A percentile compares a stretch with the other conserved stretches of the same genome.
Conservation (phyloP, 2,113 vertebrate species). For the Istiophorus platypterus region DNA sequence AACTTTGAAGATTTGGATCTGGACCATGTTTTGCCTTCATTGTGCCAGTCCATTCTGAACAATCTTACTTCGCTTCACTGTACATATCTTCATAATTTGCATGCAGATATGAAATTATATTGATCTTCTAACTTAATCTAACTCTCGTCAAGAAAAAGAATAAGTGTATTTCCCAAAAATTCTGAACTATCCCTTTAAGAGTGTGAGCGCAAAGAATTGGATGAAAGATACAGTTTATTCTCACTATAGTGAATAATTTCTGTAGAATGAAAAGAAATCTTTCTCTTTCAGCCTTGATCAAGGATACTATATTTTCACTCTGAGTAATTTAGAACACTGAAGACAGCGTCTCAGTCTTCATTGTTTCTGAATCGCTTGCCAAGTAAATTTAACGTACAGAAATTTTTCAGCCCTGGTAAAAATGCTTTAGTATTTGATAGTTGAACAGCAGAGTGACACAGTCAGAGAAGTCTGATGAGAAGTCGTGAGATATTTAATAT, state of each 20-base stretch:
- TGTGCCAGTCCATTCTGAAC: neutral
- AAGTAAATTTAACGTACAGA: slow-evolving; percentile 39
- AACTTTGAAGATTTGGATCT: neutral
- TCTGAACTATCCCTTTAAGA: neutral
- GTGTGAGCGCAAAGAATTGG: neutral
- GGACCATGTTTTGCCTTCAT: neutral
- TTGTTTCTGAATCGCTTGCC: neutral
- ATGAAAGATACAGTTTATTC: slow-evolving; percentile 4
- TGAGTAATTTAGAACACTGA: neutral
- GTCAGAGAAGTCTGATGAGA: neutral
- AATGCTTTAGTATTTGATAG: neutral
- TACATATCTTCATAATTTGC: neutral
- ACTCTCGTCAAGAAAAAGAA: neutral
- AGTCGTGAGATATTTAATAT: slow-evolving; percentile 21
- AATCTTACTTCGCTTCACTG: neutral
- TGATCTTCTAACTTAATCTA: neutral
- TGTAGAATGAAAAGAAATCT: neutral
- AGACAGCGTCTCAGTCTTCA: neutral
- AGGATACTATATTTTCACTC: neutral
- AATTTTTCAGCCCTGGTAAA: neutral
- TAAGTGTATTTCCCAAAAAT: neutral
- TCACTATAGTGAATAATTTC: neutral
- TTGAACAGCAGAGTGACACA: slow-evolving; percentile 2
- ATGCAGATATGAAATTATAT: neutral
- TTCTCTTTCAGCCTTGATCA: neutral